These are phyloP conservation scores for Steatornis caripensis DNA, from an alignment of 2,113 vertebrate genomes.

Conservation along the genomic window DNA sequence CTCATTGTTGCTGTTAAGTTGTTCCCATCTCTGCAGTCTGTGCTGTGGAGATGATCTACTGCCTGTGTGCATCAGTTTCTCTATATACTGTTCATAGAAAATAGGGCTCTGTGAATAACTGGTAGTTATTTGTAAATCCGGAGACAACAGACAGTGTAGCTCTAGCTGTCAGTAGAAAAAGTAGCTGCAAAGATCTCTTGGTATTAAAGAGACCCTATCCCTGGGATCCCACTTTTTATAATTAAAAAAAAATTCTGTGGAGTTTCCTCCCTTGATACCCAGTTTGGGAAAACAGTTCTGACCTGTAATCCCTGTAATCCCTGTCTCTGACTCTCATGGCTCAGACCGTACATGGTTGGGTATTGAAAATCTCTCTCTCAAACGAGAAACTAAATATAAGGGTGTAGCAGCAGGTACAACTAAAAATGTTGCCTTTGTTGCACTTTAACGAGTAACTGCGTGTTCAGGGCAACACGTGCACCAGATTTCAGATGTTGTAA, in stretches of 20 bases:
- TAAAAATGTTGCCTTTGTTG: not conserved
- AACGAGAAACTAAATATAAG: not conserved
- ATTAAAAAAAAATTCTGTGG: not conserved
- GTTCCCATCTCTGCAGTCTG: not conserved
- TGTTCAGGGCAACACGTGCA: not conserved
- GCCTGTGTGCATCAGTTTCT: not conserved
- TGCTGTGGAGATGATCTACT: not conserved
- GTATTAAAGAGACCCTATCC: not conserved
- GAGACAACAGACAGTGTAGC: not conserved
- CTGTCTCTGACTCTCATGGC: rapidly evolving
- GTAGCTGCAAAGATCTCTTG: not conserved
- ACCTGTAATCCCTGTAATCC: too few relatives aligned
- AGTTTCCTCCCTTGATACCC: not conserved
- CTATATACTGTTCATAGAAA: not conserved
- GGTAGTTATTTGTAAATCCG: not conserved
- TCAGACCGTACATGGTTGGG: not conserved
- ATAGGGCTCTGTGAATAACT: not conserved
- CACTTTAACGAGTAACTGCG: not conserved
- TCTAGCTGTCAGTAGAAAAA: not conserved
- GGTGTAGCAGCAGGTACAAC: not conserved
- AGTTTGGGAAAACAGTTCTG: not conserved
- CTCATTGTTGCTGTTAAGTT: not conserved
- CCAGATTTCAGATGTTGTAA: not conserved
- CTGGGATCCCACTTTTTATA: not conserved
- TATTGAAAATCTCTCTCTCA: not conserved